phyloP scores from a whole-genome alignment of 2,888 invertebrate genomes.

The Blastobasis adustella region DNA sequence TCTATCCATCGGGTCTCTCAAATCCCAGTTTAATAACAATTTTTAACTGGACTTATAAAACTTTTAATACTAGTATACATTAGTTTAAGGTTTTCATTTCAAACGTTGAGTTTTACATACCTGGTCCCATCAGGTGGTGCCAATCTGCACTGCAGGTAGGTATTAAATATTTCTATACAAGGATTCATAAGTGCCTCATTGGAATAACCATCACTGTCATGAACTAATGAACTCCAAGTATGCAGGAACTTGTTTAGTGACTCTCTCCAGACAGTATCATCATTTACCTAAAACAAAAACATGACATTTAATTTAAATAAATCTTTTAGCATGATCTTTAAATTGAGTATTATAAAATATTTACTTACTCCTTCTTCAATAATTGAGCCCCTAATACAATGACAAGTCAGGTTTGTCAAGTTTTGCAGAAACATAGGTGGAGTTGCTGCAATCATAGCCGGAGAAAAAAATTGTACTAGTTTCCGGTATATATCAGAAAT shows the following conservation, averaged over 20 bases:
- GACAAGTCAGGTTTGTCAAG: slow-evolving; percentile 57
- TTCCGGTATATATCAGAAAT: slow-evolving; percentile 63
- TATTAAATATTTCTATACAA: slow-evolving; percentile 81
- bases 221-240: slow-evolving; percentile 63
- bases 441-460: slow-evolving; percentile 51
- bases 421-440: slow-evolving; percentile 61
- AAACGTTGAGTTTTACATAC: slow-evolving; percentile 25
- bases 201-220: slow-evolving; percentile 50
- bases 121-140: slow-evolving; percentile 86
- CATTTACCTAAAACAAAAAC: slow-evolving; percentile 36
- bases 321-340: background rate
- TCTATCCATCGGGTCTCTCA: too few species aligned
- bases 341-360: background rate
- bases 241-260: slow-evolving; percentile 65
- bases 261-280: slow-evolving; percentile 64
- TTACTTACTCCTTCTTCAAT: slow-evolving; percentile 62
- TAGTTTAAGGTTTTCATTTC: too few species aligned
- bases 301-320: background rate
- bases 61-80: too few species aligned
- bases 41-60: too few species aligned
- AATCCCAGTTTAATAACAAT: too few species aligned
- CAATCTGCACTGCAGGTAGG: slow-evolving; percentile 86
- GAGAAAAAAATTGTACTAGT: slow-evolving; percentile 61
- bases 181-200: slow-evolving; percentile 54
- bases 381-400: slow-evolving; percentile 59